Base-by-base conservation (phyloP, 2,113 vertebrate genomes). In the Saguinus imperator region DNA sequence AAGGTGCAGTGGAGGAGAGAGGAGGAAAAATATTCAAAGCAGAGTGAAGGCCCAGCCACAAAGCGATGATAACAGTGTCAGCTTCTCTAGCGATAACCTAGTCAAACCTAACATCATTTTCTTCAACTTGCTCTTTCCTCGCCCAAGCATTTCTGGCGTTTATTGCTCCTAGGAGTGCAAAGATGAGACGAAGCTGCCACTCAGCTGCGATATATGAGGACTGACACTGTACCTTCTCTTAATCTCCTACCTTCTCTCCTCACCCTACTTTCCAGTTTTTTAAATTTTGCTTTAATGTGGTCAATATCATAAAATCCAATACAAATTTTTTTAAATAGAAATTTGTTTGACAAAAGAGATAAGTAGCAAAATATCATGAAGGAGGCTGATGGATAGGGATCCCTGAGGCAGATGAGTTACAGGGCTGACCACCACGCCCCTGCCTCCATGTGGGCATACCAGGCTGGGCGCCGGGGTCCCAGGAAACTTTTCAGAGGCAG, bases 111-210 rank as follows among this genome's bases (percentile, higher is more conserved):
- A 83, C 75, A 85, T 89, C 76, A 58, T 95, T 96, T 87, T 93
- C 96, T 98, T 96, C 77, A 93, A 95, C 94, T 87, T 86, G 91
- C 95, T 91, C 45, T 92, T 97, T 93, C 88, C 80, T 94, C 55
- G 55, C 37, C 79, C 95, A 89, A 61, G 57, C 87, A 6, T 29
- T 70, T 89, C 95, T 96, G 96, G 83, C 21, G 75, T 97, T 97
- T 97, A 95, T 96, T 84, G 94, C 92, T 95, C 64, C 94, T 90
- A 11, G 68, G 92, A 92, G 95, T 70, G 87, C 92, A 93, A 58
- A 88, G 94, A 96, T 80, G 87, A 95, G 97, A 94, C 29, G 9
- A 87, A 95, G 92, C 94, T 94, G 45, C 89, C 97, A 94, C 95
- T 95, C 37, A 90, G 77, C 85, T 94, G 64, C 79, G 76, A 80